These are phyloP conservation scores for Drosophila fungiperda DNA, from an alignment of 2,888 invertebrate genomes.

Conservation along the genomic window DNA sequence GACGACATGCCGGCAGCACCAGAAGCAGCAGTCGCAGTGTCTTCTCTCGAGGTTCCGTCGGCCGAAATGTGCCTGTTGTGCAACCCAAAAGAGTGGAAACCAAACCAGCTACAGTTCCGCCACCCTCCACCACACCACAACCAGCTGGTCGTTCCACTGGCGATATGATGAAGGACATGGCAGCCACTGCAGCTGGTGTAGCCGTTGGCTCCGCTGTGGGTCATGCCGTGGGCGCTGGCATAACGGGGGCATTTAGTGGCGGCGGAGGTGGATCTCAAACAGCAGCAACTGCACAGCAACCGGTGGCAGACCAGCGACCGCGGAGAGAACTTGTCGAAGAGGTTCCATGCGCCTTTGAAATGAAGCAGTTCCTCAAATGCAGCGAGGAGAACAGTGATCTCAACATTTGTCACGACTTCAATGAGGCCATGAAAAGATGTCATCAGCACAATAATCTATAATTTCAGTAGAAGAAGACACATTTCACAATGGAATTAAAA, in stretches of 20 bases:
- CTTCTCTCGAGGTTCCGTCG: slow-evolving; percentile 22
- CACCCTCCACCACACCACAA: slow-evolving; percentile 15
- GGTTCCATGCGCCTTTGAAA: slow-evolving; percentile 64
- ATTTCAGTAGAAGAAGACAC: background rate
- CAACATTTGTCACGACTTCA: slow-evolving; percentile 54
- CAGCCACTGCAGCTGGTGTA: slow-evolving; percentile 70
- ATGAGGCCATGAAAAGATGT: slow-evolving; percentile 65
- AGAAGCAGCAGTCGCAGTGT: slow-evolving; percentile 9
- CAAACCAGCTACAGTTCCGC: slow-evolving; percentile 40
- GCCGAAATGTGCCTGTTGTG: slow-evolving; percentile 39
- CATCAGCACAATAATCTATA: slow-evolving; percentile 64
- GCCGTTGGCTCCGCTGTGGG: slow-evolving; percentile 72
- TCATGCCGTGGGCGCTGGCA: slow-evolving; percentile 69
- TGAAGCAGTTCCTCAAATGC: slow-evolving; percentile 68
- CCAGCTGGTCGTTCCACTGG: slow-evolving; percentile 51
- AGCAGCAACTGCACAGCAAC: background rate
- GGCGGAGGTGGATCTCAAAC: slow-evolving; percentile 27
- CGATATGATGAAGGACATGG: slow-evolving; percentile 69
- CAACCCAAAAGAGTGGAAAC: slow-evolving; percentile 40
- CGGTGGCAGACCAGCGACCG: slow-evolving; percentile 2
- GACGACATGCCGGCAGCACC: slow-evolving; percentile 12
- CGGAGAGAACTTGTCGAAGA: slow-evolving; percentile 58
- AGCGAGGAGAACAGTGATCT: slow-evolving; percentile 67
- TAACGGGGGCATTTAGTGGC: slow-evolving; percentile 63
- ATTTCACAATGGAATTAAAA: background rate